These are phyloP conservation scores for Fabriciana adippe DNA, from an alignment of 2,888 invertebrate genomes.

Conservation along the genomic window DNA sequence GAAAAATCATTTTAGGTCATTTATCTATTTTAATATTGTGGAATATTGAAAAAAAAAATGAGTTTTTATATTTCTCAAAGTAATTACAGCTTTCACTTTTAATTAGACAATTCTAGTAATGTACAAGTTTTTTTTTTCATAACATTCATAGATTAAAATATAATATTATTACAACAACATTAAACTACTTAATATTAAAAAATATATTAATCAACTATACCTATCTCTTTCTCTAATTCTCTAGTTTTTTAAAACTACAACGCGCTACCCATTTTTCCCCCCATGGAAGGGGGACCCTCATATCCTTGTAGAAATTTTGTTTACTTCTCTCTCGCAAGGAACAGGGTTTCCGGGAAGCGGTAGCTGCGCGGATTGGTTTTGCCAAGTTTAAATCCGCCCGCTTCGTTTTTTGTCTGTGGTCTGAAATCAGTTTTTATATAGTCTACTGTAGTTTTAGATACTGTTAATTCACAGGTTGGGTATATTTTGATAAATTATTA, in stretches of 20 bases:
- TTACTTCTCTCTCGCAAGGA: conserved; percentile 80
- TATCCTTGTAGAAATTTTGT: conserved; percentile 82
- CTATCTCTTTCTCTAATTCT: conserved; percentile 2
- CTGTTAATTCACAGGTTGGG: background rate
- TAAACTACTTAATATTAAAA: too few relatives aligned
- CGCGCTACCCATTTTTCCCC: conserved; percentile 30
- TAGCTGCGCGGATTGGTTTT: conserved; percentile 63
- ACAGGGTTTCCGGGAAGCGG: conserved; percentile 57
- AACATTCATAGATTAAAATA: too few relatives aligned
- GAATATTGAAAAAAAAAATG: too few relatives aligned
- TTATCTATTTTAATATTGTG: too few relatives aligned
- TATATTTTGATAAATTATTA: background rate
- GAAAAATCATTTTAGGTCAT: too few relatives aligned
- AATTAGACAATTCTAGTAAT: too few relatives aligned
- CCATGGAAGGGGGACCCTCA: conserved; percentile 57
- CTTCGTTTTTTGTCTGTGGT: conserved; percentile 42
- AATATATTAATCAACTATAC: too few relatives aligned
- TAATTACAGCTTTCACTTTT: too few relatives aligned
- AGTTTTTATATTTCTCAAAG: too few relatives aligned
- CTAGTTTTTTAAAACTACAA: background rate
- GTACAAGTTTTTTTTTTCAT: too few relatives aligned
- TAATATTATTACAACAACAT: too few relatives aligned
- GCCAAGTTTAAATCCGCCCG: conserved; percentile 49
- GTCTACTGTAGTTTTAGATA: background rate
- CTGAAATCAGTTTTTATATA: conserved; percentile 2